Evolutionary conservation across 2,888 invertebrate genomes (phyloP).

Genomic region (Drosophila mimica): DNA sequence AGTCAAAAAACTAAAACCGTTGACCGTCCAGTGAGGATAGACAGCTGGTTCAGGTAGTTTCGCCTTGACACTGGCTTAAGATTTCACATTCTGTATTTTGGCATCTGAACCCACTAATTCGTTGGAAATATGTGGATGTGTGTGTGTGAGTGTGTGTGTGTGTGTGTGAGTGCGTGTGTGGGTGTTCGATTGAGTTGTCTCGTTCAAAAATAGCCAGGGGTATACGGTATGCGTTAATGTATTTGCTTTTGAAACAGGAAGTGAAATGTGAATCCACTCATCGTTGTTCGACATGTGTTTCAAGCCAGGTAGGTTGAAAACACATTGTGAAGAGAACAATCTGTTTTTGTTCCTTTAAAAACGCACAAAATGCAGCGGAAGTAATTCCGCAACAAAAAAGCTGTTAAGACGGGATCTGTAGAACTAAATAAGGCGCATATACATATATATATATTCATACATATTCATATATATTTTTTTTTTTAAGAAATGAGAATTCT

Average conservation of each 20-base stretch:
- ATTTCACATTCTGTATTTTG: conserved; percentile 41
- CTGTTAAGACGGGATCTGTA: conserved; percentile 5
- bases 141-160: not conserved
- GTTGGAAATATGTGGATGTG: conserved; percentile 16
- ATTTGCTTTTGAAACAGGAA: conserved; percentile 54
- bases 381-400: conserved; percentile 41
- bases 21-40: conserved; percentile 36
- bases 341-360: conserved; percentile 24
- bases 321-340: conserved; percentile 9
- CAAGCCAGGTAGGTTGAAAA: conserved; percentile 36
- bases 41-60: conserved; percentile 67
- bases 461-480: not conserved
- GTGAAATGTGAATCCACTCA: conserved; percentile 65
- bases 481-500: conserved; percentile 5
- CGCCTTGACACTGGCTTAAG: conserved; percentile 70
- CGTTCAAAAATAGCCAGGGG: conserved; percentile 59
- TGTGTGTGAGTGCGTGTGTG: conserved; percentile 9
- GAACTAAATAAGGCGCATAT: not conserved
- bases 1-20: conserved; percentile 26
- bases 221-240: not conserved
- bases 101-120: conserved; percentile 43
- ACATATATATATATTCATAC: not conserved
- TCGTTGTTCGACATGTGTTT: conserved; percentile 33
- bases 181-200: conserved; percentile 59
- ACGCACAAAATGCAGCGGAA: conserved; percentile 45